phyloP scores from a whole-genome alignment of 2,888 invertebrate species.

The Caenorhabditis sp. region DNA sequence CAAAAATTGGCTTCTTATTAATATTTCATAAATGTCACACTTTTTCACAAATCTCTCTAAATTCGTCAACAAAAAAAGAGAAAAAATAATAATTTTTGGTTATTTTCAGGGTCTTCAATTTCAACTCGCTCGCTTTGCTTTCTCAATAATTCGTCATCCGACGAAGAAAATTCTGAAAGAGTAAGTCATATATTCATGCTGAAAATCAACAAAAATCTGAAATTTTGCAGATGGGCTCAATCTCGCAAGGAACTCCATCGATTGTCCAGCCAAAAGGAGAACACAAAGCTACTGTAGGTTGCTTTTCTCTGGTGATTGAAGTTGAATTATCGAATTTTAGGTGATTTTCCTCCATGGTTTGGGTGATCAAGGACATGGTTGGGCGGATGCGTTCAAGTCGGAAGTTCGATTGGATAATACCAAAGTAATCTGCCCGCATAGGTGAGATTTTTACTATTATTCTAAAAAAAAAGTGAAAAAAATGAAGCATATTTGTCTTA shows the following conservation, averaged over 20 bases:
- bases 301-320: not conserved
- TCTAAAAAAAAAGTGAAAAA: not conserved
- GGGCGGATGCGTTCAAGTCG: slow-evolving; percentile 59
- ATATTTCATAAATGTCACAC: not conserved
- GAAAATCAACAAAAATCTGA: no score
- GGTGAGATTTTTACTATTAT: slow-evolving; percentile 42
- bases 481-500: no score
- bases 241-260: slow-evolving; percentile 17
- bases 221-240: slow-evolving; percentile 13
- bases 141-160: slow-evolving; percentile 19
- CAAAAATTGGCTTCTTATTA: no score
- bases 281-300: slow-evolving; percentile 9
- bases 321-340: slow-evolving; percentile 43
- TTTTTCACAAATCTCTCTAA: no score
- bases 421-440: slow-evolving; percentile 66
- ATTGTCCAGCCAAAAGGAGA: slow-evolving; percentile 18
- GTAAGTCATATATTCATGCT: not conserved
- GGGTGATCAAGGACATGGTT: slow-evolving; percentile 70
- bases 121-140: slow-evolving; percentile 32
- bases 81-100: no score
- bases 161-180: slow-evolving; percentile 17
- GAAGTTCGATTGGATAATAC: slow-evolving; percentile 47
- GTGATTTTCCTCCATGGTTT: slow-evolving; percentile 70
- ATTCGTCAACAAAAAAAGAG: no score
- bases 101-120: slow-evolving; percentile 37